These are phyloP conservation scores for Penaeus monodon DNA, from an alignment of 2,888 invertebrate species.

Conservation along the genomic window DNA sequence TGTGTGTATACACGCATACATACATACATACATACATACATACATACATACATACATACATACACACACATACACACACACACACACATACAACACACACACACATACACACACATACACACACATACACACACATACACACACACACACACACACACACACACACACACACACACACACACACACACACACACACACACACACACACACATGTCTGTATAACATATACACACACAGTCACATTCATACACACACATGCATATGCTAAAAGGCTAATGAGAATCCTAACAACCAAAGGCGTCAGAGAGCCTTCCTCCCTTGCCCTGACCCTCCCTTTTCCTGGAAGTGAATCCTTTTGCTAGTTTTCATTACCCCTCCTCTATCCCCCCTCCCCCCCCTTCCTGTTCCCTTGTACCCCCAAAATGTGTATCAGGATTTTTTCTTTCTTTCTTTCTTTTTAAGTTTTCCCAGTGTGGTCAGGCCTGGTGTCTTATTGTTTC, in stretches of 20 bases:
- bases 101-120: too few relatives aligned
- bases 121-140: too few relatives aligned
- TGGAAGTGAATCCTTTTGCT: too few relatives aligned
- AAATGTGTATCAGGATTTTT: background rate
- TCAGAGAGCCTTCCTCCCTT: too few relatives aligned
- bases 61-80: background rate
- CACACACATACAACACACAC: too few relatives aligned
- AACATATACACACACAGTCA: background rate
- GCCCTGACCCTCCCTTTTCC: too few relatives aligned
- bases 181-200: slow-evolving; percentile 10
- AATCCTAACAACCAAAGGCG: too few relatives aligned
- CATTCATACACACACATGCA: background rate
- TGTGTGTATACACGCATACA: background rate
- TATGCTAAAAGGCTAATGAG: background rate
- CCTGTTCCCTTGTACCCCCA: too few relatives aligned
- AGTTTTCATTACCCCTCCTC: too few relatives aligned
- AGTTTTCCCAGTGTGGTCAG: slow-evolving; percentile 16
- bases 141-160: too few relatives aligned
- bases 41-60: background rate
- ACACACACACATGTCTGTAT: background rate
- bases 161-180: background rate
- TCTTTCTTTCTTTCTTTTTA: background rate
- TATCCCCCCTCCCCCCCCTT: too few relatives aligned
- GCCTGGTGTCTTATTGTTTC: slow-evolving; percentile 43
- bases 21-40: background rate